Percentiles rank a stretch among this genome's conserved stretches.
These are phyloP conservation scores for Geococcyx californianus DNA, from an alignment of 2,113 vertebrate genomes.

Conservation along the genomic window DNA sequence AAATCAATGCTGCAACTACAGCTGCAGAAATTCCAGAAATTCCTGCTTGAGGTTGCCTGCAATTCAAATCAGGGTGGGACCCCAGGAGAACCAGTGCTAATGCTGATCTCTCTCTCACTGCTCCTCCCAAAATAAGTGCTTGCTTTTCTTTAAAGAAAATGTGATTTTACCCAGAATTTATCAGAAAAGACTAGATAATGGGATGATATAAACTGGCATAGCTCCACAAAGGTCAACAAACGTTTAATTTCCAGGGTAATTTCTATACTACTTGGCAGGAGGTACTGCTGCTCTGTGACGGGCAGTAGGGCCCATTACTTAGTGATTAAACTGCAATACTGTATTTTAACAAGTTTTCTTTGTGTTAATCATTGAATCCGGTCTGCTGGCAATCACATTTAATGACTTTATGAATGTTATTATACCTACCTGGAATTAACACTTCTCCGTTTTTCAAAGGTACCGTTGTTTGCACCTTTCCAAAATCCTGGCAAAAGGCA, in stretches of 20 bases:
- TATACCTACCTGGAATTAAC: background rate
- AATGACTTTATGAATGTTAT: background rate
- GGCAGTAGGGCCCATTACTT: background rate
- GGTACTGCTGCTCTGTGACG: background rate
- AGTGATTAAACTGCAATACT: rapidly evolving
- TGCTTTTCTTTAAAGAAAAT: background rate
- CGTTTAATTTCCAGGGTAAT: background rate
- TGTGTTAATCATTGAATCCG: too few species aligned
- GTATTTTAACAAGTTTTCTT: background rate
- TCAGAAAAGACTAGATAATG: background rate
- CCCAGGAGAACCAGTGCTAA: background rate
- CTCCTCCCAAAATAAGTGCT: background rate
- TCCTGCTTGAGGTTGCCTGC: background rate
- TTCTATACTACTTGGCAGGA: background rate
- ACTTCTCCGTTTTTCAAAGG: background rate
- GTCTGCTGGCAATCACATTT: background rate
- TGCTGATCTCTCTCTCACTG: background rate
- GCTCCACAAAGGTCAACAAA: background rate
- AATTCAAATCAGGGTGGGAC: background rate
- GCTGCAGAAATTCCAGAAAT: conserved; percentile 61
- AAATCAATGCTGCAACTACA: background rate
- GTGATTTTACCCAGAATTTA: background rate
- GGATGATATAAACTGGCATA: background rate
- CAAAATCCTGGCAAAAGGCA: background rate
- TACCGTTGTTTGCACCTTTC: rapidly evolving